Evolutionary conservation across 1,140 invertebrate species (phyloP), one percentile per base, ranked within the genome.

Genomic region (Papilio dardanus): DNA sequence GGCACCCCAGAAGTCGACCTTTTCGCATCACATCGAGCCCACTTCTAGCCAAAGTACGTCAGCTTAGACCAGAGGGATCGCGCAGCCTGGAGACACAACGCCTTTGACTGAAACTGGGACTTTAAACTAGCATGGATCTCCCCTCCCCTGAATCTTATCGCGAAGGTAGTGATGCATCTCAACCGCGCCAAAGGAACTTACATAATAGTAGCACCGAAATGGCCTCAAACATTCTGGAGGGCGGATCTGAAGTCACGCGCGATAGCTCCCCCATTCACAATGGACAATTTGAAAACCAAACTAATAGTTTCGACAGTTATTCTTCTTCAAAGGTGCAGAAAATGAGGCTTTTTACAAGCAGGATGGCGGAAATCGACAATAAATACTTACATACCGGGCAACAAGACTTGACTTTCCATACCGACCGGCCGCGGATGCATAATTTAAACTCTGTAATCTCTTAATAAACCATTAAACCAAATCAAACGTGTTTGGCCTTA

Each of bases 181-280:
- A 88, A 91, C 79, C 76, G 68, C n/a, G 76, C 83, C 12, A 66
- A 16, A 62, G 85, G 84, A 21, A 75, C 65, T 2, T 87, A 74
- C 76, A 35, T 90, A 16, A 31, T 92, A 31, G 78, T 89, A 68
- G 84, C 78, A 19, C 86, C 86, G 6, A 71, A 74, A 19, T 92
- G 88, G 88, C 77, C 84, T 21, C 81, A 85, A 54, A 81, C 83
- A 1, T 90, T 89, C 76, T 89, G 88, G 88, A 83, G 81, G 78
- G 76, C 83, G 10, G 88, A 90, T 50, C 77, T 89, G 28, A 83
- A 83, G 30, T 50, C 76, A 2, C 42, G 86, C 76, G 80, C 82
- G 16, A 33, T 83, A 42, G 81, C 76, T 12, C 67, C 80, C 10
- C 86, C 86, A 5, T 79, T 82, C 28, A 77, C 71, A 14, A 78